A percentile compares a stretch with the other conserved stretches of the same genome.
Conservation (phyloP, 2,113 vertebrate genomes). For the Ctenomys sociabilis region DNA sequence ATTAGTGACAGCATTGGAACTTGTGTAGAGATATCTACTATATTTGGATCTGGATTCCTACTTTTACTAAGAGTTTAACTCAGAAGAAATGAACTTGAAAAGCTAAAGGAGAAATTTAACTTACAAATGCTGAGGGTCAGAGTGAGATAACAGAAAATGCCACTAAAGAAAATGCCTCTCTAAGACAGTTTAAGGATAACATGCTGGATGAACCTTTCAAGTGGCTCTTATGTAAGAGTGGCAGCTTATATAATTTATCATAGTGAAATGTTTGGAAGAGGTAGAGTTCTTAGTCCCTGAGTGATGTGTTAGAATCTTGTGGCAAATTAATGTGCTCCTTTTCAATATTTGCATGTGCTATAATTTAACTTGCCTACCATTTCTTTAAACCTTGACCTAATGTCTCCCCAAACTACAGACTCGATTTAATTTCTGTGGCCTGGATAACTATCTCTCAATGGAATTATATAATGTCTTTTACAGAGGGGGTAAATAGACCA, state of each 20-base stretch:
- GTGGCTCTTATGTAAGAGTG: not conserved
- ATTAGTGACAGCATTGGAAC: not conserved
- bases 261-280: not conserved
- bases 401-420: constrained; percentile 21
- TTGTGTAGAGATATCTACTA: not conserved
- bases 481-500: not conserved
- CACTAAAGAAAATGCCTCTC: not conserved
- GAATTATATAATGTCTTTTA: constrained; percentile 14
- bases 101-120: constrained; percentile 7
- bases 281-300: not conserved
- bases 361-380: constrained; percentile 32
- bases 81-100: not conserved
- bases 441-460: not conserved
- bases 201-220: not conserved
- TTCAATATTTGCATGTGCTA: not conserved
- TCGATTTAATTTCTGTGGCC: constrained; percentile 51
- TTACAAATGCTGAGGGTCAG: not conserved
- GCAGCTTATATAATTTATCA: not conserved
- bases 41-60: not conserved
- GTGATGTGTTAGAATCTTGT: not conserved
- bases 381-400: constrained; percentile 42
- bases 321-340: constrained; percentile 16
- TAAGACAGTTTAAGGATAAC: not conserved
- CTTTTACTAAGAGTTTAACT: not conserved
- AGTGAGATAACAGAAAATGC: constrained; percentile 6